phyloP scores from a whole-genome alignment of 2,888 invertebrate genomes.

The Orthonychiurus folsomi region DNA sequence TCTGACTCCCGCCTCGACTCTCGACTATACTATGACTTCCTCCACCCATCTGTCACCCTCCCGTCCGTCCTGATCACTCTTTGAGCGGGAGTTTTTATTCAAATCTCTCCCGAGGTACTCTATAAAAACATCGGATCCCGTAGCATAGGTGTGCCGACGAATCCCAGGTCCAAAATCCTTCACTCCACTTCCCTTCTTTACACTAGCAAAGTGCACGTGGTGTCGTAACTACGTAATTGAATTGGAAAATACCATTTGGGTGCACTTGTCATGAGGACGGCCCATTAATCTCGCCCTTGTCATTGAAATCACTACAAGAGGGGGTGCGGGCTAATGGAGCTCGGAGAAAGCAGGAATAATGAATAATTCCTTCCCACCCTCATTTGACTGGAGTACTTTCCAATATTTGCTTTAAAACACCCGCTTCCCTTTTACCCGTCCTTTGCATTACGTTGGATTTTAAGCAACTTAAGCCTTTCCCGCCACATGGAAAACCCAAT shows the following conservation, averaged over 20 bases:
- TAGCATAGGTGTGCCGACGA: neutral
- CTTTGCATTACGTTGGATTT: neutral
- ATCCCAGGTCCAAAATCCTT: neutral
- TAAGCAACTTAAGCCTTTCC: neutral
- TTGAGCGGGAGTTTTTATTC: conserved; percentile 5
- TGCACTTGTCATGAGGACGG: conserved; percentile 19
- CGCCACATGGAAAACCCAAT: neutral
- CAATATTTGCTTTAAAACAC: conserved; percentile 4
- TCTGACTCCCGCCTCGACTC: conserved; percentile 14
- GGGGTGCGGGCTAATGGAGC: conserved; percentile 14
- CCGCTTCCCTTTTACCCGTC: too few relatives aligned
- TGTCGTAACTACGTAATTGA: conserved; percentile 27
- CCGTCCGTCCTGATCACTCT: conserved; percentile 10
- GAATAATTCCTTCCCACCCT: conserved; percentile 24
- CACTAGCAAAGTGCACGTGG: conserved; percentile 1
- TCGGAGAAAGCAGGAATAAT: conserved; percentile 14
- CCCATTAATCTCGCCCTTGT: conserved; percentile 26
- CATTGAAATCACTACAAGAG: conserved; percentile 8
- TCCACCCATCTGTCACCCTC: neutral
- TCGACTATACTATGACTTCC: neutral
- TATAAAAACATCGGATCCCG: too few relatives aligned
- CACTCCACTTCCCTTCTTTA: neutral
- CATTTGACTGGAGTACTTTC: conserved; percentile 23
- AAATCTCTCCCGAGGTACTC: neutral
- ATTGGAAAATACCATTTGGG: conserved; percentile 18